These are phyloP conservation scores for Heteromurus nitidus DNA, from an alignment of 2,888 invertebrate genomes.

Conservation along the genomic window DNA sequence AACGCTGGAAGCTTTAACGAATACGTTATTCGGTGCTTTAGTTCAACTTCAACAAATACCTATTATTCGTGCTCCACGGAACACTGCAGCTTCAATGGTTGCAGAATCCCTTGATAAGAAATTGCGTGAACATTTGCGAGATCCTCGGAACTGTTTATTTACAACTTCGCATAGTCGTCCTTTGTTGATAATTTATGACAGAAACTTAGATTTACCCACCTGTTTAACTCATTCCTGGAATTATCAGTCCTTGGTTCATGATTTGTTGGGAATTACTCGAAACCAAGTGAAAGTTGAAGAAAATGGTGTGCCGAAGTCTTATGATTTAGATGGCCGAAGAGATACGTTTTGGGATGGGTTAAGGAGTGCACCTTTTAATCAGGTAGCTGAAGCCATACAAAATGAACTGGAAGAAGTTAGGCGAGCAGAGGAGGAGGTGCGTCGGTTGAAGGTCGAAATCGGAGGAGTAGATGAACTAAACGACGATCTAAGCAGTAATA, in stretches of 20 bases:
- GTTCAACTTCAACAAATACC: slow-evolving; percentile 95
- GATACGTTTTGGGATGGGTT: slow-evolving; percentile 96
- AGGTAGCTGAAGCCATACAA: slow-evolving; percentile 98
- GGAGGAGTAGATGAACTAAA: slow-evolving; percentile 88
- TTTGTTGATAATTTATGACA: slow-evolving; percentile 91
- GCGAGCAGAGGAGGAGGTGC: slow-evolving; percentile 96
- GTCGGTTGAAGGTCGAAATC: slow-evolving; percentile 94
- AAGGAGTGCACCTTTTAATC: slow-evolving; percentile 94
- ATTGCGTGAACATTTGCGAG: slow-evolving; percentile 95
- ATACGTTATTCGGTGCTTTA: slow-evolving; percentile 97
- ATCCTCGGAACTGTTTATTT: slow-evolving; percentile 96
- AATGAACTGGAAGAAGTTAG: slow-evolving; percentile 97
- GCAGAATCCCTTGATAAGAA: slow-evolving; percentile 98
- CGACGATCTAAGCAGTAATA: slow-evolving; percentile 92
- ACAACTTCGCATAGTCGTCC: slow-evolving; percentile 80
- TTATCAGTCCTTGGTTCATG: slow-evolving; percentile 98
- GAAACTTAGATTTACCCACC: slow-evolving; percentile 97
- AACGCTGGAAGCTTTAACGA: slow-evolving; percentile 95
- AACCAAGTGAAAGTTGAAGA: slow-evolving; percentile 84
- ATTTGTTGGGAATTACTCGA: slow-evolving; percentile 92
- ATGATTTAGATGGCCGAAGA: slow-evolving; percentile 87
- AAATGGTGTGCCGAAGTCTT: slow-evolving; percentile 83
- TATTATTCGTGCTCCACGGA: slow-evolving; percentile 93
- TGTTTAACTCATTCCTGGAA: slow-evolving; percentile 99
- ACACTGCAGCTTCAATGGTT: slow-evolving; percentile 99